Evolutionary conservation across 2,113 vertebrate species (phyloP), one percentile per base, ranked within the genome.

Genomic region (Elephas maximus): DNA sequence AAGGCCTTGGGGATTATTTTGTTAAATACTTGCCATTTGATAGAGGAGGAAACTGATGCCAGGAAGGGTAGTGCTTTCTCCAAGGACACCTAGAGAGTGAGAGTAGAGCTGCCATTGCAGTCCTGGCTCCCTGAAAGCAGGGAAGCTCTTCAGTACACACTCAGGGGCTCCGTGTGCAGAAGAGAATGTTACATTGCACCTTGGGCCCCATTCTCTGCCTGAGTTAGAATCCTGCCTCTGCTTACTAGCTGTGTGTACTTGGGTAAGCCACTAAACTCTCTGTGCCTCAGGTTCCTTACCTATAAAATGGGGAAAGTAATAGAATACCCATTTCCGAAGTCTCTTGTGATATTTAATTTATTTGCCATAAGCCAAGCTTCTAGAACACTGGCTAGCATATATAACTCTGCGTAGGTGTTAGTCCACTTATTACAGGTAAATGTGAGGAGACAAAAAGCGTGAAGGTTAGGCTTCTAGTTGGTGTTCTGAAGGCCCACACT

Each of bases 121-220:
- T 28, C 41, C 82, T 33, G 7, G 20, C 6, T 60, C 3, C 8
- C 24, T 26, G 4, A 26, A 21, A 48, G 20, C 41, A 57, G 23
- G 30, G 12, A 24, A 65, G 51, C 60, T 53, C 48, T 48, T 69
- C 88, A 15, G 0, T 4, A 44, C 90, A 41, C 30, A 44, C 17
- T 26, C n/a, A 26, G 57, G 41, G 69, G 67, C n/a, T 7, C 51
- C n/a, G 24, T 12, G 30, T 33, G 51, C 76, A 88, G 23, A 23
- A 76, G 65, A 20, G 48, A 62, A 69, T 4, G 45, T 2, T 1
- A 0, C 26, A 20, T 11, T 24, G 2, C 26, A 37, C 45, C 41
- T 15, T 26, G 45, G 76, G 53, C 45, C 80, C 7, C 26, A 1
- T 18, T 45, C 85, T 86, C 71, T n/a, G 76, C 20, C n/a, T 45